These are phyloP conservation scores for Pipra filicauda DNA, from an alignment of 2,113 vertebrate genomes.

Conservation along the genomic window DNA sequence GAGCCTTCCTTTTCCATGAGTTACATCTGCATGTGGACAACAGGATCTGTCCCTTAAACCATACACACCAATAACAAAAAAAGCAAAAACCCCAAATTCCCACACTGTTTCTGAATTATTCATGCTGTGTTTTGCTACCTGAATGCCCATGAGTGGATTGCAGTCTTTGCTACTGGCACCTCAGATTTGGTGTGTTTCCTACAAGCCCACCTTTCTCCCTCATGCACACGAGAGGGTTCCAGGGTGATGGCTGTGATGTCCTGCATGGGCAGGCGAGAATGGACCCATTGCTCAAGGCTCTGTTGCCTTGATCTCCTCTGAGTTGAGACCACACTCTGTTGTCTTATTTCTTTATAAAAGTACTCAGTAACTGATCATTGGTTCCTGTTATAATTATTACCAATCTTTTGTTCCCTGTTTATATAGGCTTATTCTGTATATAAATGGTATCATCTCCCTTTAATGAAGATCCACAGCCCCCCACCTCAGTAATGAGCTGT, in stretches of 20 bases:
- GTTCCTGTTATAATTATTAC: background rate
- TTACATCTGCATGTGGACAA: accelerated
- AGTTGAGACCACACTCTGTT: background rate
- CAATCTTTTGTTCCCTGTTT: background rate
- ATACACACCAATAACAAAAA: background rate
- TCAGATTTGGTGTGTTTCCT: background rate
- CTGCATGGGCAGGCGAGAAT: background rate
- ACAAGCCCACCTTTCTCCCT: background rate
- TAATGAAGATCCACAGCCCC: background rate
- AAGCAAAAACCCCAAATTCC: background rate
- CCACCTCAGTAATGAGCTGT: background rate
- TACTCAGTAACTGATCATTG: background rate
- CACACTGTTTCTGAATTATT: background rate
- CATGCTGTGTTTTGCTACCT: accelerated
- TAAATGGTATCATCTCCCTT: background rate
- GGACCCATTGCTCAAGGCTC: background rate
- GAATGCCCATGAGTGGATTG: background rate
- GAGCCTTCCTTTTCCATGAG: background rate
- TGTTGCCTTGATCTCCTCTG: background rate
- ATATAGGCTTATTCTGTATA: background rate
- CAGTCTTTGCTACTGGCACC: background rate
- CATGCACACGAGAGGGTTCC: background rate
- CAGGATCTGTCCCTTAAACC: background rate
- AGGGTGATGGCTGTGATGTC: background rate
- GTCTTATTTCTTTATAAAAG: background rate